Conservation (phyloP, 2,888 invertebrate species). For the Caenorhabditis sinica region DNA sequence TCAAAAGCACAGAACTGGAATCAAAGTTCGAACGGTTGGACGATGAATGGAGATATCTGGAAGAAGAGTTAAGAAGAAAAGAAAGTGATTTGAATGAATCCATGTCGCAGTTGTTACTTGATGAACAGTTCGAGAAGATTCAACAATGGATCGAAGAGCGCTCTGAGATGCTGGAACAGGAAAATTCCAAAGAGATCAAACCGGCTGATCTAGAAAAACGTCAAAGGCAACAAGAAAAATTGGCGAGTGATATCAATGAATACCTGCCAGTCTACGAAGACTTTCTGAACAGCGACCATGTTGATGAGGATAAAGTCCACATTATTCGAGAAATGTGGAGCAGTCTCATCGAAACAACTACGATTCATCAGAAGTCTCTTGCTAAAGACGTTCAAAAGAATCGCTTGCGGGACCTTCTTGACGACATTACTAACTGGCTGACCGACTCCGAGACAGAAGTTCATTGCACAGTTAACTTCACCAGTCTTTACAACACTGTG, state of each 20-base stretch:
- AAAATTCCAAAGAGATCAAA: background rate
- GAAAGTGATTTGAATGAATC: slow-evolving; percentile 60
- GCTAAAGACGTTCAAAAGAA: slow-evolving; percentile 42
- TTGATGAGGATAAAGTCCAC: slow-evolving; percentile 42
- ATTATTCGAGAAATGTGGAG: slow-evolving; percentile 42
- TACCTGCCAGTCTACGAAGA: slow-evolving; percentile 50
- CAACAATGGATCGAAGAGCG: slow-evolving; percentile 54
- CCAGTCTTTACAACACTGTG: slow-evolving; percentile 26
- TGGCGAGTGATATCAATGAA: slow-evolving; percentile 40
- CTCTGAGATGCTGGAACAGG: slow-evolving; percentile 2
- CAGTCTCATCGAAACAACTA: slow-evolving; percentile 44
- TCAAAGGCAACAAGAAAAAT: slow-evolving; percentile 47
- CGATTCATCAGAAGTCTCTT: slow-evolving; percentile 35
- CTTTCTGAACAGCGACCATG: slow-evolving; percentile 40
- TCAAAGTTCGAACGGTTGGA: slow-evolving; percentile 50
- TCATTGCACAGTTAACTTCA: slow-evolving; percentile 35
- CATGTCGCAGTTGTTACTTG: slow-evolving; percentile 54
- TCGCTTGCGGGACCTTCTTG: slow-evolving; percentile 36
- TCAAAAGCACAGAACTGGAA: slow-evolving; percentile 47
- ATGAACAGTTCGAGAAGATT: slow-evolving; percentile 55
- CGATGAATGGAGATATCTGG: slow-evolving; percentile 48
- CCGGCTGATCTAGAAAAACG: slow-evolving; percentile 28
- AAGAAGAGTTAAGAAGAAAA: slow-evolving; percentile 45
- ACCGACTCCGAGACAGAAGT: slow-evolving; percentile 47
- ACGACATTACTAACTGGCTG: slow-evolving; percentile 40